Base-by-base conservation (phyloP, 2,797 vertebrate genomes). In the Neopelma chrysocephalum region DNA sequence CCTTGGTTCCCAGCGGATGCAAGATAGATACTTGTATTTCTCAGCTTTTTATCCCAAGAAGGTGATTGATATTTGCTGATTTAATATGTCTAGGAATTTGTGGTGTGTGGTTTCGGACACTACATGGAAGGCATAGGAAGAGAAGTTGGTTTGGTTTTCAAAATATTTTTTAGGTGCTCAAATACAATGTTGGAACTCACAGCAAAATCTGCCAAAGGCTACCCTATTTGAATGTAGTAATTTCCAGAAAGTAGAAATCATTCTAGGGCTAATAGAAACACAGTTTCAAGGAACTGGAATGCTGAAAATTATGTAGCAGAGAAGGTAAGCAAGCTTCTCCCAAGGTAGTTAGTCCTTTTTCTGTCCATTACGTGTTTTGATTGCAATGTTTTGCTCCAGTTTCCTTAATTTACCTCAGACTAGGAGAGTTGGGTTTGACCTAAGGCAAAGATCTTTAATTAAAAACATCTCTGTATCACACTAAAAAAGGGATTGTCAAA, bases 381-480 rank as follows among this genome's bases (percentile, higher is more conserved):
- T 72, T 75, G 45, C 34, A 26, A 3, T 77, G 20, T 51, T 91
- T 87, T 91, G 56, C 26, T 69, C 25, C 14, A 45, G 36, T 58
- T 81, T 82, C 36, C 6, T 79, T 92, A 29, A 75, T 82, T 92
- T 70, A 53, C 21, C 15, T 82, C 38, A 80, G 56, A 80, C 17
- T 45, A 6, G 64, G 29, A n/a, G 25, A 79, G 31, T 15, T 82
- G 26, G 9, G 20, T 84, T 94, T 87, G 42, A 36, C n/a, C 25
- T 34, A 80, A 76, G 72, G 69, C 51, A 69, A 82, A 82, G 50
- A 25, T 57, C 62, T 84, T 70, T 84, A 71, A 81, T 86, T 81
- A 66, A 92, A 83, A 90, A 45, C 34, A 31, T 89, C 12, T 82
- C 25, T 90, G 32, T 93, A 31, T 72, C 72, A 70, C 72, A 80